Evolutionary conservation across 1,140 invertebrate genomes (phyloP).

Genomic region (Leptinotarsa texana): DNA sequence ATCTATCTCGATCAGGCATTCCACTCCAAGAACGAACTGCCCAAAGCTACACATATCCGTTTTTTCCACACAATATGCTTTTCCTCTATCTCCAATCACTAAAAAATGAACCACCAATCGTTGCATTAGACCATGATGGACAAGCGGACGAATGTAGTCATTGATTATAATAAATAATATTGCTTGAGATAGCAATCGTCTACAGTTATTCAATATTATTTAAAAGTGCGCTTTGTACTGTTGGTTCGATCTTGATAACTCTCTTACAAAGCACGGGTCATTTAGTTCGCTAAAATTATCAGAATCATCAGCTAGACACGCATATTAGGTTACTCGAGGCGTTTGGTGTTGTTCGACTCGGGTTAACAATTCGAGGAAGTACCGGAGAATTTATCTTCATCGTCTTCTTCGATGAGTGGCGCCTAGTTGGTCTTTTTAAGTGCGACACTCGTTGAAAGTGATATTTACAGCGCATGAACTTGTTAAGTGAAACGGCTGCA

Average conservation of each 20-base stretch:
- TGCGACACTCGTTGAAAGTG: not conserved
- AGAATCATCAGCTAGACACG: conserved; percentile 13
- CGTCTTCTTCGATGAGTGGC: not conserved
- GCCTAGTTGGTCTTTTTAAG: not conserved
- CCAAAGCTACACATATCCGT: not conserved
- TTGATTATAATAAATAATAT: conserved; percentile 5
- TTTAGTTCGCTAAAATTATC: conserved; percentile 25
- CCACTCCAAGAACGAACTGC: not conserved
- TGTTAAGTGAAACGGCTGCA: too few species aligned
- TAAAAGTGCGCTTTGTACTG: not conserved
- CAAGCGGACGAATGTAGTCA: not conserved
- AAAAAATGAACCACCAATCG: not conserved
- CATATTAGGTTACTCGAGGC: conserved; percentile 25
- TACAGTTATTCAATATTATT: conserved; percentile 9
- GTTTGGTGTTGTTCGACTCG: not conserved
- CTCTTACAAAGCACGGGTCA: conserved; percentile 12
- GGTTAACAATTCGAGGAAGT: conserved; percentile 25
- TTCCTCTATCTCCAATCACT: not conserved
- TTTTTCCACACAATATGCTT: not conserved
- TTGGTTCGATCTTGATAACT: conserved; percentile 6
- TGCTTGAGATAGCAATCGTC: not conserved
- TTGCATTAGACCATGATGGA: conserved; percentile 1
- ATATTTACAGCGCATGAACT: not conserved
- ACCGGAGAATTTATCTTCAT: not conserved
- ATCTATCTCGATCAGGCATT: not conserved